Percentiles rank a stretch among this genome's conserved stretches.
Conservation (phyloP, 1,140 invertebrate genomes). For the Dreissena polymorpha region DNA sequence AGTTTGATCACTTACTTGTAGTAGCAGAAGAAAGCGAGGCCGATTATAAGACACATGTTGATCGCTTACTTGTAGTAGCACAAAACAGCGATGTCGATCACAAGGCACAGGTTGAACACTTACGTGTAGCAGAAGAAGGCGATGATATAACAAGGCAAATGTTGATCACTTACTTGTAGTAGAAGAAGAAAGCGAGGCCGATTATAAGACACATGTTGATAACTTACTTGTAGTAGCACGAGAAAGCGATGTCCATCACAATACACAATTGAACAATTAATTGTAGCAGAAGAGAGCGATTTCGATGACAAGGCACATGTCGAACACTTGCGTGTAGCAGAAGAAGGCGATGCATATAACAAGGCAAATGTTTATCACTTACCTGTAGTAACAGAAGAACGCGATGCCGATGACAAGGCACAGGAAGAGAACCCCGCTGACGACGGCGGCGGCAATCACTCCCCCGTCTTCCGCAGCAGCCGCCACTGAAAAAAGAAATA, state of each 20-base stretch:
- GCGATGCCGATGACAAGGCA: conserved; percentile 18
- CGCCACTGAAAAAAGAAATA: conserved; percentile 14
- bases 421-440: conserved; percentile 18
- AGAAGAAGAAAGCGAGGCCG: too few relatives aligned
- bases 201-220: too few relatives aligned
- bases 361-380: background rate
- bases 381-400: conserved; percentile 47
- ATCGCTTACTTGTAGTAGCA: conserved; percentile 39
- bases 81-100: conserved; percentile 1
- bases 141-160: too few relatives aligned
- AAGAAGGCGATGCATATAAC: too few relatives aligned
- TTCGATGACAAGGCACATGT: too few relatives aligned
- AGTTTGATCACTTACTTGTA: too few relatives aligned
- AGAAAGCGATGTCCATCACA: conserved; percentile 7
- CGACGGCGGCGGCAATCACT: conserved; percentile 12
- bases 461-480: conserved; percentile 13
- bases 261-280: background rate
- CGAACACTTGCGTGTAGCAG: too few relatives aligned
- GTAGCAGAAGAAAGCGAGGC: too few relatives aligned
- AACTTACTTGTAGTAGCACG: conserved; percentile 46
- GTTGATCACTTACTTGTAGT: too few relatives aligned
- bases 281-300: too few relatives aligned
- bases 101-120: background rate
- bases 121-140: too few relatives aligned
- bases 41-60: too few relatives aligned